Conservation (phyloP, 2,113 vertebrate species). For the Elephantulus edwardii region DNA sequence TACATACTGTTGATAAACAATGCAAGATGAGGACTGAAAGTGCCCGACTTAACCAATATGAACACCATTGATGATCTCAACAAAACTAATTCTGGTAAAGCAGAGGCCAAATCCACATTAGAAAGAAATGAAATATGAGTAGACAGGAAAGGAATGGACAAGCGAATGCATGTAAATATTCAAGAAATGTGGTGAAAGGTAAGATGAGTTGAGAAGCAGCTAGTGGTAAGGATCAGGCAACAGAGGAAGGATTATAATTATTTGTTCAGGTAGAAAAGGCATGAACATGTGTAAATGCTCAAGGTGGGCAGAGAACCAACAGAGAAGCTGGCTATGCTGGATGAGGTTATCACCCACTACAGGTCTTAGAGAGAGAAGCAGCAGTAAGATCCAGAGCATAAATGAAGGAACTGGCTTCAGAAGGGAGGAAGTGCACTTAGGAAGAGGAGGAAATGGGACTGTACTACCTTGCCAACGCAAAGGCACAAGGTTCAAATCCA, state of each 20-base stretch:
- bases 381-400: neutral
- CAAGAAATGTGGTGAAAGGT: neutral
- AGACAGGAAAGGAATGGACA: neutral
- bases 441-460: neutral
- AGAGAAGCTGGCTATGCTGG: neutral
- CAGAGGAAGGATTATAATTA: neutral
- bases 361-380: neutral
- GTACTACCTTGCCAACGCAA: too few relatives aligned
- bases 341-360: neutral
- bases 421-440: neutral
- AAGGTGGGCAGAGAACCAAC: neutral
- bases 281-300: neutral
- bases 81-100: neutral
- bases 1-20: neutral
- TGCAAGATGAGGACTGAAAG: neutral
- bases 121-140: neutral
- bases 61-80: neutral
- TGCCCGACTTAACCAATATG: neutral
- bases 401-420: neutral
- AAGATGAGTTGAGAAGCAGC: neutral
- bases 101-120: neutral
- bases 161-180: neutral
- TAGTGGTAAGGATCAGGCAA: neutral
- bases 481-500: too few relatives aligned
- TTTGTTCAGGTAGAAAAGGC: conserved; percentile 1